Percentiles rank a stretch among this genome's conserved stretches.
These are phyloP conservation scores for Bombycilla garrulus DNA, from an alignment of 2,113 vertebrate species.

Conservation along the genomic window DNA sequence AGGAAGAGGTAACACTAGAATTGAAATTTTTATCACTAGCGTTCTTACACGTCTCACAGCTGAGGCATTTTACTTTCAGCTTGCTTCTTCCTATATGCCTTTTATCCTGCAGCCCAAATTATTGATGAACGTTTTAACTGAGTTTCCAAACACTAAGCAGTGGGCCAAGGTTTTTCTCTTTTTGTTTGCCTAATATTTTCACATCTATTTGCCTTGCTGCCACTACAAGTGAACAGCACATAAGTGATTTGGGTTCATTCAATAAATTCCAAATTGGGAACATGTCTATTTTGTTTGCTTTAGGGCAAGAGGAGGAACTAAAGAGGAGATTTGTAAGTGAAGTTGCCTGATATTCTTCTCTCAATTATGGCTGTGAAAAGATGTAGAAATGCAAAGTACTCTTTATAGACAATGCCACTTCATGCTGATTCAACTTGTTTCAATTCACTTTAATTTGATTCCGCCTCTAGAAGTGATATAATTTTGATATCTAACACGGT, in stretches of 20 bases:
- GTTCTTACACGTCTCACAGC: neutral
- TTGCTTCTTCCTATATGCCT: neutral
- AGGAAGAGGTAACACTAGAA: neutral
- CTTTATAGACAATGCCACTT: constrained; percentile 5
- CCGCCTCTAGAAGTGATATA: neutral
- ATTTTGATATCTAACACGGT: neutral
- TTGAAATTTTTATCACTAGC: neutral
- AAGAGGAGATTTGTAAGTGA: constrained; percentile 48
- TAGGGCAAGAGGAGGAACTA: constrained; percentile 39
- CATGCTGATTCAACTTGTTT: neutral
- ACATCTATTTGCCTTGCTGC: constrained; percentile 63
- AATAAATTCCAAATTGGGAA: constrained; percentile 55
- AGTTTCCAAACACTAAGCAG: neutral
- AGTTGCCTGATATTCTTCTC: constrained; percentile 19
- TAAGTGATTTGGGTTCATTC: constrained; percentile 43
- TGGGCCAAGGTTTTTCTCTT: neutral
- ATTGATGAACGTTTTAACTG: neutral
- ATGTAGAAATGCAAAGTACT: constrained; percentile 23
- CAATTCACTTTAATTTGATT: neutral
- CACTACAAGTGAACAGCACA: constrained; percentile 54
- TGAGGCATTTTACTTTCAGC: neutral
- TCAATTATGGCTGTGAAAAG: constrained; percentile 60
- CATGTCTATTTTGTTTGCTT: constrained; percentile 62
- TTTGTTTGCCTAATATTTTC: constrained; percentile 60
- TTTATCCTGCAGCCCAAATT: neutral